A percentile compares a stretch with the other conserved stretches of the same genome.
Conservation (phyloP, 1,140 invertebrate species). For the Cardiocondyla obscurior region DNA sequence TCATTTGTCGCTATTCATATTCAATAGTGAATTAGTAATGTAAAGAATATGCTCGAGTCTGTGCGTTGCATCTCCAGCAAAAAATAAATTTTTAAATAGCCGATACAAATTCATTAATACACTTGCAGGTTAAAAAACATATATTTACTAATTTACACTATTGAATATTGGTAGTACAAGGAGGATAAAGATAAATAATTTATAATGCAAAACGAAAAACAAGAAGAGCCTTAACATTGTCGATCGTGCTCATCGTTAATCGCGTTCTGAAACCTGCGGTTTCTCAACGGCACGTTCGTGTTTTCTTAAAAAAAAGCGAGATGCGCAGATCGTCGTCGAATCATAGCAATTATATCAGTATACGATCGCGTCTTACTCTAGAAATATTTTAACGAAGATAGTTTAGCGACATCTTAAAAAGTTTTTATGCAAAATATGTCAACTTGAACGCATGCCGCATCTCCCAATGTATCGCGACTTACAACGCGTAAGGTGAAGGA, state of each 20-base stretch:
- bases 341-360: conserved; percentile 43
- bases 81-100: neutral
- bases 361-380: conserved; percentile 21
- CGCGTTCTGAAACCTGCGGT: neutral
- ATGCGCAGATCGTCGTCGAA: neutral
- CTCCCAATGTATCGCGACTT: neutral
- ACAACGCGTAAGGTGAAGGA: neutral
- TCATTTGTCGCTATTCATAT: neutral
- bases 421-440: neutral
- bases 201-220: neutral
- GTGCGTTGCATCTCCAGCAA: neutral
- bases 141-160: neutral
- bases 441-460: neutral
- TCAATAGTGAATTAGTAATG: neutral
- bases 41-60: neutral
- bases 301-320: neutral
- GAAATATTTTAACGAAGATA: conserved; percentile 27
- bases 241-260: conserved; percentile 55
- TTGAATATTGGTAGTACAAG: neutral
- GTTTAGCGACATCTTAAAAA: neutral
- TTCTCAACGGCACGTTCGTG: neutral
- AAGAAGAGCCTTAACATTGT: conserved; percentile 16
- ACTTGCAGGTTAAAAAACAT: neutral
- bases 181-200: neutral
- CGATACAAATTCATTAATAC: neutral